Percentiles rank a stretch among this genome's conserved stretches.
Conservation (phyloP, 2,113 vertebrate species). For the Gobius niger region DNA sequence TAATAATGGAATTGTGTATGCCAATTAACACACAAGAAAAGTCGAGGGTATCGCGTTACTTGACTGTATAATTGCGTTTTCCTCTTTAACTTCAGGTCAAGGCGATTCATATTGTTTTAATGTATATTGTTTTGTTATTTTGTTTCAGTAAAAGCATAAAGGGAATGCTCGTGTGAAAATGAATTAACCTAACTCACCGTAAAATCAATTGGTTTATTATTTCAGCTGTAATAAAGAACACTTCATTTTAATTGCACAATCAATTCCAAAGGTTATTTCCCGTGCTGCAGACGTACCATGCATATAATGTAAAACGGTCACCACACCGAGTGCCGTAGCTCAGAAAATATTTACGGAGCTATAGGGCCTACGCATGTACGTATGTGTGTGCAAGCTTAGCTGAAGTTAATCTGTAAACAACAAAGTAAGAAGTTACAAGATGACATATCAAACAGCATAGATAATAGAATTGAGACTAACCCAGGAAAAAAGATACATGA, state of each 20-base stretch:
- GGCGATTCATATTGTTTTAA: slow-evolving; percentile 2
- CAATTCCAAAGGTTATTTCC: slow-evolving; percentile 24
- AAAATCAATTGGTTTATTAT: slow-evolving; percentile 29
- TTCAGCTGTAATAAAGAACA: background rate
- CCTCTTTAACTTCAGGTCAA: background rate
- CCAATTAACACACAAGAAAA: too few relatives aligned
- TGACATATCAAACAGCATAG: too few relatives aligned
- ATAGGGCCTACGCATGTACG: too few relatives aligned
- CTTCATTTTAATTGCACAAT: slow-evolving; percentile 13
- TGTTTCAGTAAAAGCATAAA: background rate
- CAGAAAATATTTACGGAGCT: background rate
- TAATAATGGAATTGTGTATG: too few relatives aligned
- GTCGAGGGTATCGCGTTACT: background rate
- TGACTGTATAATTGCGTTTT: background rate
- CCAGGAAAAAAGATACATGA: too few relatives aligned
- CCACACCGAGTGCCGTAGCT: background rate
- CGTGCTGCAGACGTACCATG: slow-evolving; percentile 11
- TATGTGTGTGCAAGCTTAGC: too few relatives aligned
- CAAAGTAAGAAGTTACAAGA: too few relatives aligned
- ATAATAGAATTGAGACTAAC: too few relatives aligned
- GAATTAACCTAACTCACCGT: background rate
- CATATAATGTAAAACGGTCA: slow-evolving; percentile 23
- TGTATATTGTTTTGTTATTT: too few relatives aligned
- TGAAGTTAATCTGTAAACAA: too few relatives aligned
- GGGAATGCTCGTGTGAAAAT: background rate